phyloP scores from a whole-genome alignment of 2,113 vertebrate species.

The Macquaria ambigua region DNA sequence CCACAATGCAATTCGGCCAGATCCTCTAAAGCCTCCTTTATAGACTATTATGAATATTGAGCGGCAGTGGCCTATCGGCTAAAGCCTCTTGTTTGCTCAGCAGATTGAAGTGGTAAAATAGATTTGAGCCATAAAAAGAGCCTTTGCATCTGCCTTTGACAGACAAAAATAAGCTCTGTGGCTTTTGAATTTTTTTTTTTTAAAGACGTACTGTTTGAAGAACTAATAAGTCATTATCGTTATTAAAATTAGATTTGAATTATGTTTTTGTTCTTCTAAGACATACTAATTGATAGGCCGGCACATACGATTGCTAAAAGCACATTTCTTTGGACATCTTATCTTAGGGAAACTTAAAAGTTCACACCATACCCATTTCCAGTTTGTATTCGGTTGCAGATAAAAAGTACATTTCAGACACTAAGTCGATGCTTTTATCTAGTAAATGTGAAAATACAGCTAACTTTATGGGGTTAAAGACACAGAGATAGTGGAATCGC shows the following conservation, averaged over 20 bases:
- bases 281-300: not conserved
- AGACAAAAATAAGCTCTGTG: slow-evolving; percentile 28
- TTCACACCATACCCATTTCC: not conserved
- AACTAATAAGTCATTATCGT: slow-evolving; percentile 4
- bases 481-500: slow-evolving; percentile 17
- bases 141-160: slow-evolving; percentile 31
- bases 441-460: slow-evolving; percentile 19
- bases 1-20: slow-evolving; percentile 45
- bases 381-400: slow-evolving; percentile 31
- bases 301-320: not conserved
- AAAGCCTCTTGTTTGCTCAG: slow-evolving; percentile 64
- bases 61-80: slow-evolving; percentile 18
- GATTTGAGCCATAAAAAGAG: slow-evolving; percentile 46
- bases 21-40: slow-evolving; percentile 61
- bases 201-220: slow-evolving; percentile 22
- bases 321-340: slow-evolving; percentile 6
- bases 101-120: slow-evolving; percentile 60
- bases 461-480: slow-evolving; percentile 12
- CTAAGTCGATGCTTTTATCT: slow-evolving; percentile 40
- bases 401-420: slow-evolving; percentile 35
- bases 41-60: slow-evolving; percentile 65
- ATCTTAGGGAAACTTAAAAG: slow-evolving; percentile 23
- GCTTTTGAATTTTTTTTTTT: slow-evolving; percentile 1
- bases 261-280: not conserved
- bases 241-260: slow-evolving; percentile 36